Evolutionary conservation across 2,888 invertebrate genomes (phyloP), one percentile per base, ranked within the genome.

Genomic region (Nebria brevicollis): DNA sequence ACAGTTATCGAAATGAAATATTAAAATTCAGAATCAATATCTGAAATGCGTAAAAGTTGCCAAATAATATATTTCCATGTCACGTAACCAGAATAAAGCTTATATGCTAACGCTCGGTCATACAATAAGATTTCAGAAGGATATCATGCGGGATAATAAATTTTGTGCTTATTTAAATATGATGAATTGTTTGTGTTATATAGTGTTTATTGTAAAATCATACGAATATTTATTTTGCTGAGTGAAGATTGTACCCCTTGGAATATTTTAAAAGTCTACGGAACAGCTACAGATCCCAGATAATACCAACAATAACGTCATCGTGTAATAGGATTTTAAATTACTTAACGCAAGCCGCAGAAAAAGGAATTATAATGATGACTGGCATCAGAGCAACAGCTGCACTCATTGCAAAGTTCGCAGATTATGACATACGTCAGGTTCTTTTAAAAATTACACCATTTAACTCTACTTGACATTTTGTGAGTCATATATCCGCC

Each of bases 111-210:
- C 66, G 25, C 65, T 7, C 7, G 26, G 75, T 11, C 68, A 13
- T 66, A 78, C 78, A 78, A 78, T 78, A 70, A 68, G 78, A 73
- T 73, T 41, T 41, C 41, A 34, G 25, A 26, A 34, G 72, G 77
- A 70, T 70, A 70, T 77, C 73, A n/a, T 42, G 41, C 74, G n/a
- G 79, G 79, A 79, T 75, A 79, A 79, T 74, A 79, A 79, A 79
- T 79, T 79, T 79, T 66, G 25, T 79, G 65, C 74, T 75, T 79
- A 79, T 79, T 79, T 75, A 79, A 79, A 79, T 79, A 75, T 79
- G 79, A 79, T 79, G 74, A 79, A 79, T 79, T 79, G 78, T 78
- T 73, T 78, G 73, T 54, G 66, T 20, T 68, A 42, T 41, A 42
- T 43, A 34, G 77, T 34, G 25, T 41, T 68, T 26, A 34, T 26